Conservation (phyloP, 92 coral and sea anemone genomes). For the Siderastrea radians region DNA sequence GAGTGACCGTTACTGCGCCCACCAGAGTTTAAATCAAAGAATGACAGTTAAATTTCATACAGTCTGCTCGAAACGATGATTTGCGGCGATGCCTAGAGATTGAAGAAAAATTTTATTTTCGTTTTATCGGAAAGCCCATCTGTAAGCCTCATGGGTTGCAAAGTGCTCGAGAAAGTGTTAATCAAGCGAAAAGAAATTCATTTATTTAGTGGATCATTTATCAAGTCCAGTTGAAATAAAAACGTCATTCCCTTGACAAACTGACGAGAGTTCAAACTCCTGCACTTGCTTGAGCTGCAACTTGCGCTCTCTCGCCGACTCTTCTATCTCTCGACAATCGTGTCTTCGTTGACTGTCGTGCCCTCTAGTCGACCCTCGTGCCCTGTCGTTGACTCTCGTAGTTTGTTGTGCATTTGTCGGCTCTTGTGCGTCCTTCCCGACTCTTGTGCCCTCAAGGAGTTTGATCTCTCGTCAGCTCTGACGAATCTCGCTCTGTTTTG, state of each 20-base stretch:
- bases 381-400: neutral
- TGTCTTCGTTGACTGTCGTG: neutral
- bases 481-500: neutral
- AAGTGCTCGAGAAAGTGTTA: conserved; percentile 10
- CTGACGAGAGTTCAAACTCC: too few species aligned
- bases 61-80: neutral
- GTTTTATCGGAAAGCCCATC: neutral
- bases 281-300: neutral
- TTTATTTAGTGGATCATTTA: neutral
- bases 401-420: neutral
- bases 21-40: conserved; percentile 60
- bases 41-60: neutral
- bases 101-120: neutral
- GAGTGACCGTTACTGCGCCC: conserved; percentile 79
- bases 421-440: too few species aligned
- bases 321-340: neutral
- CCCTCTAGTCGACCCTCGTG: neutral
- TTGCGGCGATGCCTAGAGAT: neutral
- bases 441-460: too few species aligned
- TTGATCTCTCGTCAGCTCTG: too few species aligned
- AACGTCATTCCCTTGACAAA: neutral
- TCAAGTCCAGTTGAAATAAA: neutral
- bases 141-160: neutral
- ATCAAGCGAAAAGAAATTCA: neutral
- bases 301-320: neutral